Evolutionary conservation across 2,888 invertebrate species (phyloP).

Genomic region (Dolichomitus sp.): DNA sequence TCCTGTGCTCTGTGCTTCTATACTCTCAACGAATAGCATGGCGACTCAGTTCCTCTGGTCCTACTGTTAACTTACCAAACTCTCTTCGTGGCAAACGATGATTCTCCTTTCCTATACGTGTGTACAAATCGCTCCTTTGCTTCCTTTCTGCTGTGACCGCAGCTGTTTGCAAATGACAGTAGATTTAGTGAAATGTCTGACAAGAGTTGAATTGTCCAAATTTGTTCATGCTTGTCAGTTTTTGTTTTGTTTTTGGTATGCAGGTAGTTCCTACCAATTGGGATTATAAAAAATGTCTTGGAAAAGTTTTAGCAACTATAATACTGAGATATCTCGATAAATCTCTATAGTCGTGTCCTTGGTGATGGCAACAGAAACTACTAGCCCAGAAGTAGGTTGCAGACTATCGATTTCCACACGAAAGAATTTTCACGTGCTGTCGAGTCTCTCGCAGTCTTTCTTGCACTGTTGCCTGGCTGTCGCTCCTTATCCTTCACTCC

Average conservation of each 20-base stretch:
- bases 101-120: conserved; percentile 72
- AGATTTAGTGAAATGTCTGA: not conserved
- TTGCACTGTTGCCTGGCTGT: conserved; percentile 45
- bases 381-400: conserved; percentile 43
- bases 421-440: conserved; percentile 52
- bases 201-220: not conserved
- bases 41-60: conserved; percentile 73
- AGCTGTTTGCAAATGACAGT: not conserved
- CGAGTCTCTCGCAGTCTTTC: conserved; percentile 51
- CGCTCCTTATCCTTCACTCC: conserved; percentile 44
- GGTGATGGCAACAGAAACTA: conserved; percentile 11
- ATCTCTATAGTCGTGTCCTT: not conserved
- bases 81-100: conserved; percentile 71
- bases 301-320: not conserved
- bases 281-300: not conserved
- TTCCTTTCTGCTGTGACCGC: not conserved
- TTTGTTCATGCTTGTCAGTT: not conserved
- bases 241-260: not conserved
- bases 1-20: conserved; percentile 81
- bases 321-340: conserved; percentile 11
- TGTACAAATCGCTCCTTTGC: conserved; percentile 55
- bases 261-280: not conserved
- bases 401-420: conserved; percentile 64
- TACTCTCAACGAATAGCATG: conserved; percentile 77
- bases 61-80: conserved; percentile 79